A percentile compares a stretch with the other conserved stretches of the same genome.
Conservation (phyloP, 2,797 vertebrate genomes). For the Clamator glandarius region DNA sequence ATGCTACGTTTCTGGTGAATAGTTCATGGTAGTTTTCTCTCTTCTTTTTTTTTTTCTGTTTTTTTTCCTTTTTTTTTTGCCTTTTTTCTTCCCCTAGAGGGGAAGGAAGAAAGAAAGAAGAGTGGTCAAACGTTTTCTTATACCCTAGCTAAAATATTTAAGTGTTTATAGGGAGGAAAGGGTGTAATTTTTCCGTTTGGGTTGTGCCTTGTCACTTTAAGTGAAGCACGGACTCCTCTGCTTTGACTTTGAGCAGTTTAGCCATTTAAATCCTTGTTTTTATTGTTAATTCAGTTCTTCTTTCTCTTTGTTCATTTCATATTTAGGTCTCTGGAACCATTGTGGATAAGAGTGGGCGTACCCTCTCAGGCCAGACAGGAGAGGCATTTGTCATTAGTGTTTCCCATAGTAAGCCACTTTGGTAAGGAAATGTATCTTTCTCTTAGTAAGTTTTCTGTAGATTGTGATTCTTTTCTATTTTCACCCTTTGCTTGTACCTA, state of each 20-base stretch:
- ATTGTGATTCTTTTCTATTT: neutral
- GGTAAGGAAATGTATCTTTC: slow-evolving; percentile 81
- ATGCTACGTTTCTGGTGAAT: neutral
- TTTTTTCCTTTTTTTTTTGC: no score
- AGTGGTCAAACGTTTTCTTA: neutral
- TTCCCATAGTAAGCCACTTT: slow-evolving; percentile 88
- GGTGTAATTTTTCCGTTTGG: neutral
- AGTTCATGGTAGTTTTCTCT: neutral
- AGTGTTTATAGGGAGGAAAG: neutral
- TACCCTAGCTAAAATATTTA: neutral
- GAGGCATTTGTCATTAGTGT: slow-evolving; percentile 96
- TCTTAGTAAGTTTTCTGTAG: neutral
- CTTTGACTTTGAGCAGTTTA: neutral
- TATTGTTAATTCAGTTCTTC: neutral
- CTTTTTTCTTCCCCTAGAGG: rapidly evolving
- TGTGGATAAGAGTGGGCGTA: slow-evolving; percentile 95
- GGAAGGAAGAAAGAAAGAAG: neutral
- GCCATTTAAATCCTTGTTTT: neutral
- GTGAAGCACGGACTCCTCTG: neutral
- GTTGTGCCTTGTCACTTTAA: neutral
- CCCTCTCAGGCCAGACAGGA: slow-evolving; percentile 94
- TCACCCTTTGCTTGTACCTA: neutral
- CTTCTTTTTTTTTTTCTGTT: neutral
- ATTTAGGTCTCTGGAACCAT: slow-evolving; percentile 94
- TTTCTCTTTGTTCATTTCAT: neutral